Percentiles rank a stretch among this genome's conserved stretches.
Evolutionary conservation across 2,888 invertebrate genomes (phyloP).

Genomic region (Trissolcus japonicus): DNA sequence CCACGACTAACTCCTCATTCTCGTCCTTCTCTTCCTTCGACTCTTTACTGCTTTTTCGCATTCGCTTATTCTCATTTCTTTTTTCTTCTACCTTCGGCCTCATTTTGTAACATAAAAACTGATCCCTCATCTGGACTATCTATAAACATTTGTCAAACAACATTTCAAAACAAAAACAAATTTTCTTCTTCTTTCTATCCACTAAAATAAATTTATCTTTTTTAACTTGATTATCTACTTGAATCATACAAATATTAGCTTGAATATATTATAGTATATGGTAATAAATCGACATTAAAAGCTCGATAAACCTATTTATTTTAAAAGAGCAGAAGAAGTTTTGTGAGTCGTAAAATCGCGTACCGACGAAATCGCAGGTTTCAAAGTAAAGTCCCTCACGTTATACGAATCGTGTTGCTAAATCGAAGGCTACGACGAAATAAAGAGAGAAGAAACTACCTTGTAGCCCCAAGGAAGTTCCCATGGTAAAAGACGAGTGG

Average conservation of each 20-base stretch:
- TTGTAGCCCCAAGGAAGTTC: conserved; percentile 47
- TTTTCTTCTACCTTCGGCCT: too few species aligned
- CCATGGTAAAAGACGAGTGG: conserved; percentile 42
- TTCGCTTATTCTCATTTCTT: too few species aligned
- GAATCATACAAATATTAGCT: too few species aligned
- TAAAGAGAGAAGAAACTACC: conserved; percentile 35
- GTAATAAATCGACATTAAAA: conserved; percentile 18
- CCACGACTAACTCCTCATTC: conserved; percentile 59
- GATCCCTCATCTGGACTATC: too few species aligned
- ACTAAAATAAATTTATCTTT: too few species aligned
- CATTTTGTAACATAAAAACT: too few species aligned
- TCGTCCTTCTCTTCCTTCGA: conserved; percentile 26
- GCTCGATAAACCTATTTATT: conserved; percentile 16
- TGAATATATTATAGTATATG: too few species aligned
- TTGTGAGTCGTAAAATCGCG: conserved; percentile 38
- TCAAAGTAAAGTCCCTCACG: conserved; percentile 25
- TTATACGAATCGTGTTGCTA: conserved; percentile 48
- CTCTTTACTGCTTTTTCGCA: not conserved
- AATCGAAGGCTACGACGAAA: conserved; percentile 46
- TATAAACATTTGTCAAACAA: too few species aligned
- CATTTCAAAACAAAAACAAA: too few species aligned
- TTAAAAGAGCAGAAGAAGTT: conserved; percentile 25
- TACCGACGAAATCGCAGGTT: conserved; percentile 47
- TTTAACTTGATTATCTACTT: too few species aligned
- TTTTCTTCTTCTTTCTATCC: too few species aligned